Evolutionary conservation across 2,888 invertebrate species (phyloP).

Genomic region (Synergus itoensis): DNA sequence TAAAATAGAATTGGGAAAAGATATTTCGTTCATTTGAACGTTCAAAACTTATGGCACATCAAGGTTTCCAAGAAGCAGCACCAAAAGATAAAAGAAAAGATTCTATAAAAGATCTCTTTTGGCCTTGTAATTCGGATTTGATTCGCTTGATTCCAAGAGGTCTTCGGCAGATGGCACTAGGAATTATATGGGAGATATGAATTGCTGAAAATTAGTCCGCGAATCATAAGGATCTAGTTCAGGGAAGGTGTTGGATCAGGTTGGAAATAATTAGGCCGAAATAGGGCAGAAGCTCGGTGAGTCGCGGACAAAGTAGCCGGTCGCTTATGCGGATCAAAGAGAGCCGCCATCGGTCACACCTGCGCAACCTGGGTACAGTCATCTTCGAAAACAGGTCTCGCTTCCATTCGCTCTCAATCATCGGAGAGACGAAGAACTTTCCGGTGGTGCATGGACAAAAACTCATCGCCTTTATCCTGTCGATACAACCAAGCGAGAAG

Average conservation of each 20-base stretch:
- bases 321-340: conserved; percentile 75
- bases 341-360: conserved; percentile 77
- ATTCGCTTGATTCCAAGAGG: neutral
- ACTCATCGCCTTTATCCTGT: conserved; percentile 34
- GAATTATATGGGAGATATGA: neutral
- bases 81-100: neutral
- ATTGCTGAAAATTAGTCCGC: conserved; percentile 25
- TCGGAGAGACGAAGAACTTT: conserved; percentile 14
- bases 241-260: conserved; percentile 47
- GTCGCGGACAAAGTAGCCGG: conserved; percentile 74
- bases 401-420: conserved; percentile 40
- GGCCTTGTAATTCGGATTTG: neutral
- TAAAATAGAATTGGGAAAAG: too few species aligned
- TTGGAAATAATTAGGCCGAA: conserved; percentile 53
- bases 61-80: neutral
- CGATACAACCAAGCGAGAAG: conserved; percentile 5
- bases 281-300: conserved; percentile 58
- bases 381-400: conserved; percentile 64
- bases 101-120: neutral
- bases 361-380: conserved; percentile 75
- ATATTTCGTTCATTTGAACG: too few species aligned
- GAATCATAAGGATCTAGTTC: conserved; percentile 31
- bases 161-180: neutral
- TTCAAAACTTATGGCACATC: too few species aligned
- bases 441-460: conserved; percentile 26